Conservation (phyloP, 2,888 invertebrate species). For the Dolichomitus sp. region DNA sequence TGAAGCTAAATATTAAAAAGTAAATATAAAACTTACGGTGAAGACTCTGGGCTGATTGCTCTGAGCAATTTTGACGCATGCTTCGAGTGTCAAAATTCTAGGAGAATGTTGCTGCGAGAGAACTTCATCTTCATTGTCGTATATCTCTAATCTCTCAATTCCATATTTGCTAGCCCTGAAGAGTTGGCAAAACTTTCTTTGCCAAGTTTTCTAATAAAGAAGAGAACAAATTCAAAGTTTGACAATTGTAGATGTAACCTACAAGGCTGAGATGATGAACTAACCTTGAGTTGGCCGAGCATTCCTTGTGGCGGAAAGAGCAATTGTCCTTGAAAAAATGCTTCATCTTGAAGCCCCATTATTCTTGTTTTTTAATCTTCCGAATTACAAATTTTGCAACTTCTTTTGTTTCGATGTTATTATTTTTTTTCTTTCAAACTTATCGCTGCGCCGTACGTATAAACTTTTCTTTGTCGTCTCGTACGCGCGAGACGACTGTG, state of each 20-base stretch:
- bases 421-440: conserved; percentile 3
- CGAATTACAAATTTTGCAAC: neutral
- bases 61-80: conserved; percentile 93
- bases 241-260: conserved; percentile 32
- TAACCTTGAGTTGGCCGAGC: conserved; percentile 92
- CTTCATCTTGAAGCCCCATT: conserved; percentile 87
- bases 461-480: conserved; percentile 26
- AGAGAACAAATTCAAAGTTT: conserved; percentile 46
- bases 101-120: conserved; percentile 88
- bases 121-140: conserved; percentile 92
- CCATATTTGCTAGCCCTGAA: conserved; percentile 95
- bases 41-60: conserved; percentile 87
- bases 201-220: conserved; percentile 93
- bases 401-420: neutral
- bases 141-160: conserved; percentile 94
- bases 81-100: conserved; percentile 94
- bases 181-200: conserved; percentile 92
- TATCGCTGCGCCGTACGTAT: neutral
- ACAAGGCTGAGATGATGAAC: conserved; percentile 80
- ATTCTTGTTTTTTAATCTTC: neutral
- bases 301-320: conserved; percentile 92
- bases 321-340: conserved; percentile 92
- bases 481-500: conserved; percentile 30
- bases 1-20: neutral
- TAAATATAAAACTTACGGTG: conserved; percentile 82